These are phyloP conservation scores for Mustela nigripes DNA, from an alignment of 2,113 vertebrate genomes.

Conservation along the genomic window DNA sequence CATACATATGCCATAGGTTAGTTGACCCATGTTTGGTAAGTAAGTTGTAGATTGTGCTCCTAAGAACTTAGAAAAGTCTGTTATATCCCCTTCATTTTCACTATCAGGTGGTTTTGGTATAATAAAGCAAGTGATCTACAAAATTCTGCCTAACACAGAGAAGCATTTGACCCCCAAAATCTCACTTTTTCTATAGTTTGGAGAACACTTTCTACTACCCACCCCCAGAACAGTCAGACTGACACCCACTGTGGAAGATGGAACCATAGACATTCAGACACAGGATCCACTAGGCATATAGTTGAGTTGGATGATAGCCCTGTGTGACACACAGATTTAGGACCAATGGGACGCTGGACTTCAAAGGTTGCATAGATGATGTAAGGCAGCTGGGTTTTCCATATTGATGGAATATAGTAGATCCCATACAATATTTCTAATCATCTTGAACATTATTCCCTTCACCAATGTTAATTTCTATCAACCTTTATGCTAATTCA, in stretches of 20 bases:
- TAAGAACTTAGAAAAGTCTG: not conserved
- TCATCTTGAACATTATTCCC: not conserved
- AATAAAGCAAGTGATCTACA: not conserved
- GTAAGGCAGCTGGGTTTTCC: rapidly evolving
- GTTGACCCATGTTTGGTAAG: too few relatives aligned
- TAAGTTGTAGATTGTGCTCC: not conserved
- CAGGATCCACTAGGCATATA: rapidly evolving
- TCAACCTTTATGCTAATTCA: not conserved
- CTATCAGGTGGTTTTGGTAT: not conserved
- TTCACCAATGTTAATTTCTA: not conserved
- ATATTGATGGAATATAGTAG: too few relatives aligned
- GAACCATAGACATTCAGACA: not conserved
- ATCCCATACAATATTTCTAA: rapidly evolving
- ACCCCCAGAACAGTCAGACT: not conserved
- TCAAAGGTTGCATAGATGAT: not conserved
- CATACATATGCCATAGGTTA: not conserved
- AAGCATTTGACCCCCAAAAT: not conserved
- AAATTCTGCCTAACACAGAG: not conserved
- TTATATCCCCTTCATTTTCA: not conserved
- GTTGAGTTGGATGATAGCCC: too few relatives aligned
- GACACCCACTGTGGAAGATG: rapidly evolving
- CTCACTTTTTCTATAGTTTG: not conserved
- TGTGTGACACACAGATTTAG: not conserved
- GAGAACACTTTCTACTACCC: rapidly evolving
- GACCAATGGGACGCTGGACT: rapidly evolving